phyloP scores from a whole-genome alignment of 2,888 invertebrate genomes.

The Vandiemenella viatica region DNA sequence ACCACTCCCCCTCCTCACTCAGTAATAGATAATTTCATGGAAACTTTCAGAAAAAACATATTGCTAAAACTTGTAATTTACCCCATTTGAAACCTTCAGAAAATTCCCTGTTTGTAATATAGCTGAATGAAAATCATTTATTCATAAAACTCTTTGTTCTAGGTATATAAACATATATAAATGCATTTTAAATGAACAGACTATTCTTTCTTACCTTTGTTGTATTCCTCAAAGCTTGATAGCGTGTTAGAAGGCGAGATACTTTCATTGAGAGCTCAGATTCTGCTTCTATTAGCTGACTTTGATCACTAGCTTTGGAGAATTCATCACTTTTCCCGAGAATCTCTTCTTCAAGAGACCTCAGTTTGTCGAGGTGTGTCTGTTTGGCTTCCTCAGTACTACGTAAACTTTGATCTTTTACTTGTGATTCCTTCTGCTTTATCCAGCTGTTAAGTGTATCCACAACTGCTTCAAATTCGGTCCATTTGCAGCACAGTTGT shows the following conservation, averaged over 20 bases:
- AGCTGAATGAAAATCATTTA: too few species aligned
- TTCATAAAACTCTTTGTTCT: too few species aligned
- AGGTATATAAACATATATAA: too few species aligned
- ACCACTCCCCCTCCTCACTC: too few species aligned
- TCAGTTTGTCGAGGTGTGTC: constrained; percentile 60
- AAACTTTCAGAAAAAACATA: too few species aligned
- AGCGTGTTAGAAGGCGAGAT: constrained; percentile 64
- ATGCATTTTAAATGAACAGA: background rate
- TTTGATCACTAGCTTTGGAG: constrained; percentile 47
- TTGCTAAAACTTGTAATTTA: too few species aligned
- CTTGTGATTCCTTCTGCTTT: constrained; percentile 65
- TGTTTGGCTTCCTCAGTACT: constrained; percentile 71
- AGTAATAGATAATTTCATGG: too few species aligned
- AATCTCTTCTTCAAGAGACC: constrained; percentile 54
- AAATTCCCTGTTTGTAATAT: too few species aligned
- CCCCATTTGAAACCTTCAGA: too few species aligned
- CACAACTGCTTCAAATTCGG: constrained; percentile 60
- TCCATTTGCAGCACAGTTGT: constrained; percentile 63
- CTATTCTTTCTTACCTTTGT: constrained; percentile 36
- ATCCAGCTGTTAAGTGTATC: constrained; percentile 72
- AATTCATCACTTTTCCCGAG: constrained; percentile 50
- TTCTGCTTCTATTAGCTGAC: constrained; percentile 57
- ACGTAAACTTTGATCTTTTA: constrained; percentile 79
- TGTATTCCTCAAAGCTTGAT: constrained; percentile 64
- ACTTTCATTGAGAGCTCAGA: constrained; percentile 57